These are phyloP conservation scores for Zapus hudsonius DNA, from an alignment of 2,113 vertebrate species.

Conservation along the genomic window DNA sequence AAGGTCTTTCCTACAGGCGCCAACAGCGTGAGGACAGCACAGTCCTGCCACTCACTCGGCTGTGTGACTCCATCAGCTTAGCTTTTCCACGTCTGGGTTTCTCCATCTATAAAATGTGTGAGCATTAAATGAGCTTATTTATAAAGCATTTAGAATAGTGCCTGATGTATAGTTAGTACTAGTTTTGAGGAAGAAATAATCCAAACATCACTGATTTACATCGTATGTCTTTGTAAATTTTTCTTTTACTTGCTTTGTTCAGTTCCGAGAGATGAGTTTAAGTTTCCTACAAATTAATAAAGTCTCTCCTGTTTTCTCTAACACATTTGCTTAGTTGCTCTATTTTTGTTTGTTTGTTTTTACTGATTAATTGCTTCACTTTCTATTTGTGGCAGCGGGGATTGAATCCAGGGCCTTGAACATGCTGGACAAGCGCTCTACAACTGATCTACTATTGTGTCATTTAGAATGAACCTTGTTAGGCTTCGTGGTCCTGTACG, in stretches of 20 bases:
- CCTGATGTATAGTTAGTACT: neutral
- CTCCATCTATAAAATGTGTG: neutral
- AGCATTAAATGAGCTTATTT: neutral
- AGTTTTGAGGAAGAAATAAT: neutral
- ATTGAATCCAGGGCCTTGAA: too few relatives aligned
- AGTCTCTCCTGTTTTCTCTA: neutral
- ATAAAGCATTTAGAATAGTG: neutral
- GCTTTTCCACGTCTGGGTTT: neutral
- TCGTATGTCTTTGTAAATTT: neutral
- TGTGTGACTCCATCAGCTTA: neutral
- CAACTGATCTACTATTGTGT: neutral
- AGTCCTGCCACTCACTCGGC: neutral
- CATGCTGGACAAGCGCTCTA: too few relatives aligned
- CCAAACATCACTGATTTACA: neutral
- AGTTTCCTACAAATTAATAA: neutral
- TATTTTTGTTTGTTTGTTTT: neutral
- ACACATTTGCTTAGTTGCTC: neutral
- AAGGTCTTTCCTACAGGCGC: neutral
- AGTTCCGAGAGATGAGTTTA: neutral
- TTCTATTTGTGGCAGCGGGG: too few relatives aligned
- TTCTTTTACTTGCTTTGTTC: slow-evolving; percentile 11
- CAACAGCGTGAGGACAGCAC: neutral
- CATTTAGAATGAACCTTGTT: neutral
- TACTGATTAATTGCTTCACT: neutral
- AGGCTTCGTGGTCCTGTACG: neutral